Base-by-base conservation (phyloP, 1,140 invertebrate species). In the Diuraphis noxia region DNA sequence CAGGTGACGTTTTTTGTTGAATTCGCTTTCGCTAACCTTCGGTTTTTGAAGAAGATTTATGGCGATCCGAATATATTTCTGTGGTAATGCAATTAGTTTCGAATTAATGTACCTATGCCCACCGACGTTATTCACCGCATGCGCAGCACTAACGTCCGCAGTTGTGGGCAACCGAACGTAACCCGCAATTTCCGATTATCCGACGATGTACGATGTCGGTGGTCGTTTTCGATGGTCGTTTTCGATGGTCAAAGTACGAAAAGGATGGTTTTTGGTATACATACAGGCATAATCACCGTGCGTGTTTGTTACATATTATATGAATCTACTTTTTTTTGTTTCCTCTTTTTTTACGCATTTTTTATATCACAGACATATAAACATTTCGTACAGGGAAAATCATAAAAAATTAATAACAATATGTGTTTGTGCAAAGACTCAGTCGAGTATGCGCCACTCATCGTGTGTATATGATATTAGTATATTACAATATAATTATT, bases 151-250 rank as follows among this genome's bases (percentile, higher is more conserved):
- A 30, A 81, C 79, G 41, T n/a, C 30, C 10, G 23, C 38, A 23
- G 30, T 46, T 21, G 72, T 89, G 63, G 52, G 88, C 40, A 79
- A 89, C 88, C 63, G n/a, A 89, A 89, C 88, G 63, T 89, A 89
- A 89, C 63, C 40, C 25, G 36, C 40, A 79, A 89, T 43, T 89
- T 89, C 40, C 40, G 63, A 77, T 89, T 79, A 79, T 89, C 23
- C 21, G 19, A 40, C 23, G 8, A 23, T 52, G 52, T n/a, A 1
- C 88, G 40, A 79, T 89, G 56, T 89, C 63, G 88, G 63, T 79
- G 41, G 63, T 79, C 63, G 88, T 77, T 79, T 77, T 86, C 49
- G 41, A n/a, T n/a, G n/a, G n/a, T 43, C 13, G 8, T 8, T 13
- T 49, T 72, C 21, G 36, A 85, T n/a, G 82, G 25, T 85, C 41